Conservation (phyloP, 2,797 vertebrate genomes). For the Anisognathus igniventris region DNA sequence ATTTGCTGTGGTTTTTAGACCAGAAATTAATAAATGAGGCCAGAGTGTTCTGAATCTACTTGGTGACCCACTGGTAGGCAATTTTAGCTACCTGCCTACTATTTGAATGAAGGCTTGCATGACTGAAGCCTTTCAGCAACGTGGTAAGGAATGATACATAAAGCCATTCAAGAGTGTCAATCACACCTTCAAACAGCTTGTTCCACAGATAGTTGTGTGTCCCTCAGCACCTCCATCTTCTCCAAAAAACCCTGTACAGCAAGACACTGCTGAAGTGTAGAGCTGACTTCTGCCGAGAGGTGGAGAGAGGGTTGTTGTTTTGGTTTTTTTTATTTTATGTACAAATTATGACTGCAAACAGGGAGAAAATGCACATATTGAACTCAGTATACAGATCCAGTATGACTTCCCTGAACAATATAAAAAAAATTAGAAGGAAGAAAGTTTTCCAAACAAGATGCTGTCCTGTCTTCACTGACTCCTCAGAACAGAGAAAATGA, state of each 20-base stretch:
- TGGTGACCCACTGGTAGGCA: background rate
- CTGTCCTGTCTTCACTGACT: background rate
- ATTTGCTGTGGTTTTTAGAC: background rate
- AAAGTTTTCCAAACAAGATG: background rate
- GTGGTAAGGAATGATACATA: background rate
- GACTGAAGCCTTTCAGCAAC: background rate
- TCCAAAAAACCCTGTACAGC: background rate
- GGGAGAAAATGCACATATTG: background rate
- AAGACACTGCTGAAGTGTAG: background rate
- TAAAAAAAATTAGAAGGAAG: background rate
- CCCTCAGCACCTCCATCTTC: background rate
- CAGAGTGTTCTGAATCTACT: background rate
- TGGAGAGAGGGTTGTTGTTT: background rate
- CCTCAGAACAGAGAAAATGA: background rate
- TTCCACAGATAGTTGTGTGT: background rate
- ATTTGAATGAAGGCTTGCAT: background rate
- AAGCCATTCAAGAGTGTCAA: background rate
- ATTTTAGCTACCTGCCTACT: background rate
- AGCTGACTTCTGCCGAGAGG: background rate
- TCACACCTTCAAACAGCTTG: background rate
- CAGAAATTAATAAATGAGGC: constrained; percentile 18
- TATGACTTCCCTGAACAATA: background rate
- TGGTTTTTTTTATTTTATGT: background rate
- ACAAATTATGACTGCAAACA: background rate
- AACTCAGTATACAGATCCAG: background rate